Conservation (phyloP, 2,797 vertebrate genomes). For the Choloepus didactylus region DNA sequence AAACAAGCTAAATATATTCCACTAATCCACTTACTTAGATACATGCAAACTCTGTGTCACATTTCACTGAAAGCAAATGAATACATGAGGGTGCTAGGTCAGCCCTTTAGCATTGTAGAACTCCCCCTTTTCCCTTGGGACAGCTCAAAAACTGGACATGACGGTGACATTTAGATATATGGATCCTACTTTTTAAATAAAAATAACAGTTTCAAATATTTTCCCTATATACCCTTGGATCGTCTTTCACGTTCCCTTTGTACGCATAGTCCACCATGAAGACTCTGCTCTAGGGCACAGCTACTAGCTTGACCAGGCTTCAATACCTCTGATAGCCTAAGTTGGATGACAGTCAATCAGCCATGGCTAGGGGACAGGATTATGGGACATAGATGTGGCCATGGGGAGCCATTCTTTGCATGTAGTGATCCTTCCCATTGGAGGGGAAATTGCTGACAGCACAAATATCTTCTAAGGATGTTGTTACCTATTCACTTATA, state of each 20-base stretch:
- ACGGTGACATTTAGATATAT: not conserved
- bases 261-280: not conserved
- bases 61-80: not conserved
- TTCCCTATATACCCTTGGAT: not conserved
- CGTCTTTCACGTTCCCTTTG: not conserved
- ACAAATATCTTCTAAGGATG: conserved; percentile 6
- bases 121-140: not conserved
- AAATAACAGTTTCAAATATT: not conserved
- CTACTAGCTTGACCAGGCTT: not conserved
- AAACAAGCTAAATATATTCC: conserved; percentile 20
- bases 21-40: not conserved
- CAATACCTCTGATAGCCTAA: not conserved
- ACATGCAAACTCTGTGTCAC: not conserved
- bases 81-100: not conserved
- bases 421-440: not conserved
- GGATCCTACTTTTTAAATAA: not conserved
- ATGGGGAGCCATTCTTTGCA: not conserved
- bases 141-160: not conserved
- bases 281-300: not conserved
- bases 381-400: not conserved
- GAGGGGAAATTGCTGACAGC: not conserved
- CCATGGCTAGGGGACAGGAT: not conserved
- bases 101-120: not conserved
- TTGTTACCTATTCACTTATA: not conserved
- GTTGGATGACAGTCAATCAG: not conserved